These are phyloP conservation scores for Atherinosoma microstoma DNA, from an alignment of 2,797 vertebrate genomes.

Conservation along the genomic window DNA sequence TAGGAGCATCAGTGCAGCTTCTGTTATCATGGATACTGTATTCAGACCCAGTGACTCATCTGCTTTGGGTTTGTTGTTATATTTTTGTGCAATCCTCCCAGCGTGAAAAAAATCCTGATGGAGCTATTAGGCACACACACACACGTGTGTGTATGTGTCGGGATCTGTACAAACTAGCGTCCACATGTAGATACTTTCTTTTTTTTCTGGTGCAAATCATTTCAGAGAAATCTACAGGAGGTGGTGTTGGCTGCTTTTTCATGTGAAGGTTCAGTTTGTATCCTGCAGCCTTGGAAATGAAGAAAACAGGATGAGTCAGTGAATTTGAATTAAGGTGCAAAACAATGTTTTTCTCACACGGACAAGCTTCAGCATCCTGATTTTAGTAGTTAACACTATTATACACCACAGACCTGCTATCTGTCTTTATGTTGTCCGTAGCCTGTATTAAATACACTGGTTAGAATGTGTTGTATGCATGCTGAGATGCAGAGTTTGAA, in stretches of 20 bases:
- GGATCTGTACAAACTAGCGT: too few relatives aligned
- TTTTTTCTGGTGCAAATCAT: too few relatives aligned
- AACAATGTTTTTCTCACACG: not conserved
- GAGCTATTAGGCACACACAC: not conserved
- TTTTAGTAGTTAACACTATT: not conserved
- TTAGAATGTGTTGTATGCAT: not conserved
- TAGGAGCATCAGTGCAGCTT: not conserved
- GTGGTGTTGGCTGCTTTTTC: not conserved
- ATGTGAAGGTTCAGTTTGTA: not conserved
- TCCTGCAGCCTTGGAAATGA: not conserved
- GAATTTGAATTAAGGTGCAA: not conserved
- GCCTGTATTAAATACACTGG: constrained; percentile 11
- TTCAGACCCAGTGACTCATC: not conserved
- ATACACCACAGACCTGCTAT: not conserved
- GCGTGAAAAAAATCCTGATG: not conserved
- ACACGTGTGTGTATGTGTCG: not conserved
- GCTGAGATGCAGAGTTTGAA: not conserved
- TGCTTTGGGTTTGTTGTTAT: not conserved
- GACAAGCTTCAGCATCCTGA: not conserved
- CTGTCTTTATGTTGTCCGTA: constrained; percentile 36
- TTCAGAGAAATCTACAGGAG: too few relatives aligned
- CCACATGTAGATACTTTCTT: too few relatives aligned
- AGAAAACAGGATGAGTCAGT: not conserved
- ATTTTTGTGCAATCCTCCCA: too few relatives aligned
- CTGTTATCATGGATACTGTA: not conserved